A percentile compares a stretch with the other conserved stretches of the same genome.
phyloP scores from a whole-genome alignment of 2,888 invertebrate species.

The Cancer borealis region DNA sequence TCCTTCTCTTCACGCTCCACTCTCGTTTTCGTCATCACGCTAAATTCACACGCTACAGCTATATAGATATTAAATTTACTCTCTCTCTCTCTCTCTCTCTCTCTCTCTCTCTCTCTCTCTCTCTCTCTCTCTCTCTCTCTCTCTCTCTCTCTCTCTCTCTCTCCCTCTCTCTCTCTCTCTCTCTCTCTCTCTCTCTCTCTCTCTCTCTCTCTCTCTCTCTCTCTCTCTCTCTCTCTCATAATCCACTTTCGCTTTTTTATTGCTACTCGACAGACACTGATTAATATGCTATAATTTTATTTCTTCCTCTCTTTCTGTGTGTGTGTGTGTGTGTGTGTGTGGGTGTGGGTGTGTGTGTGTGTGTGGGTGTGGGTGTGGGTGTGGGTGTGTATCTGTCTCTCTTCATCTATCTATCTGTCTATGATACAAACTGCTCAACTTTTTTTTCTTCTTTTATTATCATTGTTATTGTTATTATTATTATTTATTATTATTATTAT shows the following conservation, averaged over 20 bases:
- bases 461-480: too few species aligned
- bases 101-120: conserved; percentile 21
- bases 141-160: neutral
- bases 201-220: neutral
- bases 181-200: conserved; percentile 1
- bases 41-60: neutral
- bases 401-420: too few species aligned
- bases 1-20: neutral
- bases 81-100: conserved; percentile 27
- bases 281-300: neutral
- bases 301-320: neutral
- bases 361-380: neutral
- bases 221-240: neutral
- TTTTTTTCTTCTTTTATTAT: too few species aligned
- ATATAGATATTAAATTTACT: neutral
- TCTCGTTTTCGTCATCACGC: neutral
- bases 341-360: conserved; percentile 40
- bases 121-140: conserved; percentile 27
- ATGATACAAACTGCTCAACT: too few species aligned
- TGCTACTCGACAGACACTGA: neutral
- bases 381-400: too few species aligned
- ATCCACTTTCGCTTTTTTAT: neutral
- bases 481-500: too few species aligned
- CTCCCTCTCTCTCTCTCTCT: neutral
- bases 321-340: neutral